These are phyloP conservation scores for Lepilemur ruficaudatus DNA, from an alignment of 2,797 vertebrate species.

Conservation along the genomic window DNA sequence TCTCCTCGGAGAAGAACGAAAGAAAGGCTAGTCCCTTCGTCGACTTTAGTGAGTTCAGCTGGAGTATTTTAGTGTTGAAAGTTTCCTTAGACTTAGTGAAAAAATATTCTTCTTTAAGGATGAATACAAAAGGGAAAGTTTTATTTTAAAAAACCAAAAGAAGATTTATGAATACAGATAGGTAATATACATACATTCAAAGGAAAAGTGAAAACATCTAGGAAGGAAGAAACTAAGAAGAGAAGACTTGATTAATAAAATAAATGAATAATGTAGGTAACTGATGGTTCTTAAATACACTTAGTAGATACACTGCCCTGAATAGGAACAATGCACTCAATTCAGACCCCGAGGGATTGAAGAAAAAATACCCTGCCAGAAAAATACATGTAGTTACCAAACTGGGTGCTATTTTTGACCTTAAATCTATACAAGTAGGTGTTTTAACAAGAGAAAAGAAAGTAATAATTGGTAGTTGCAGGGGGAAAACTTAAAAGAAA, in stretches of 20 bases:
- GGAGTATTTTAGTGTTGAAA: conserved; percentile 25
- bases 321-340: not conserved
- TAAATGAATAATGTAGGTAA: not conserved
- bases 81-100: not conserved
- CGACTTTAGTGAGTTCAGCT: not conserved
- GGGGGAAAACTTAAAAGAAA: not conserved
- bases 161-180: conserved; percentile 4
- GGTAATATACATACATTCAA: not conserved
- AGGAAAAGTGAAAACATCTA: not conserved
- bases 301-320: not conserved
- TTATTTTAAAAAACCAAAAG: conserved; percentile 39
- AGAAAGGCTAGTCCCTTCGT: not conserved
- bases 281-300: not conserved
- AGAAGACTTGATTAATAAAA: not conserved
- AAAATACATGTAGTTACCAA: not conserved
- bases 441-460: not conserved
- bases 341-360: not conserved
- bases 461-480: conserved; percentile 8
- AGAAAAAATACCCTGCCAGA: not conserved
- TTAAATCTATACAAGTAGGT: not conserved
- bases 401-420: not conserved
- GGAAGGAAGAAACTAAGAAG: not conserved
- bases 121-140: not conserved
- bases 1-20: conserved; percentile 26
- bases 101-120: conserved; percentile 35